Base-by-base conservation (phyloP, 2,113 vertebrate genomes). In the Uropsilus gracilis region DNA sequence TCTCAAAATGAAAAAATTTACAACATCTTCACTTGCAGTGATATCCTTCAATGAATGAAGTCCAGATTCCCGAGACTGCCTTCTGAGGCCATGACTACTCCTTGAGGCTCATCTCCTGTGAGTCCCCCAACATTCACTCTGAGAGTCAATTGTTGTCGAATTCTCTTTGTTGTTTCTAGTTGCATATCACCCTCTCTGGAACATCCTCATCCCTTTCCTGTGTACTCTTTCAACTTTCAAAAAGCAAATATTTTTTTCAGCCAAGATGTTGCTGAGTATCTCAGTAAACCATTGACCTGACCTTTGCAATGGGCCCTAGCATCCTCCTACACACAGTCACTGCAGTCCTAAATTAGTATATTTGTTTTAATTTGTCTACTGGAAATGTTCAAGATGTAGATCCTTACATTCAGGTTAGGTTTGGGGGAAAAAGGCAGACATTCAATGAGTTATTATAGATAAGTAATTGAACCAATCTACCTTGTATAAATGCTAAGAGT, bases 41-140 rank as follows among this genome's bases (percentile, higher is more conserved):
- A 37, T 84, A 90, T 85, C 68, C 20, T 75, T 77, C 50, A 53
- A n/a, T 28, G 78, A 88, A 57, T 88, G n/a, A 88, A 55, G 30
- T 68, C 89, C 32, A 42, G 30, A 77, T 5, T 50, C 14, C 34
- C 30, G 11, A 64, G 8, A 12, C 34, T 61, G 46, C 73, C 61
- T 92, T 82, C 32, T 5, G 11, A 87, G n/a, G 57, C 14, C 11
- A 6, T 50, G 28, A 68, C 13, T 77, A 16, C 8, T 50, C 28
- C 6, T 57, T 94, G 69, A 3, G 53, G 18, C 55, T 89, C 28
- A 53, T 84, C 12, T 84, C 28, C 22, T 87, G 24, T 39, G 78
- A 73, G 26, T 50, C 17, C 10, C 64, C 28, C 50, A 53, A 53
- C 42, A 48, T 28, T 68, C 82, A 55, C 30, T 28, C 34, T 80